Evolutionary conservation across 1,140 invertebrate species (phyloP).

Genomic region (Pseudomyrmex gracilis): DNA sequence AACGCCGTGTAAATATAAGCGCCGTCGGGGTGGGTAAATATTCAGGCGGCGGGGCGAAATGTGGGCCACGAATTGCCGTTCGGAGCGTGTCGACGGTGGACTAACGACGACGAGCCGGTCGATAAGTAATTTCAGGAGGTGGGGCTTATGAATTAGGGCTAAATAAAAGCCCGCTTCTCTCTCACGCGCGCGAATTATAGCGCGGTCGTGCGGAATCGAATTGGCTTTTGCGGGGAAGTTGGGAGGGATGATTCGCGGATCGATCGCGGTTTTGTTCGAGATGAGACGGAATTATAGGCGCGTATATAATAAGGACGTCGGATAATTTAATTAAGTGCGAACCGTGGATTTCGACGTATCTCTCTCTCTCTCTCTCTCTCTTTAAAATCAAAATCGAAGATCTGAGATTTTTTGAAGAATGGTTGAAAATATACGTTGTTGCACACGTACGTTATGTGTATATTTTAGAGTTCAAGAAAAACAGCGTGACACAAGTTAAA

Average conservation of each 20-base stretch:
- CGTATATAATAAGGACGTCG: not conserved
- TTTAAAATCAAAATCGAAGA: not conserved
- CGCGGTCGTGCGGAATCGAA: slow-evolving; percentile 24
- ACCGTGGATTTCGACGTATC: not conserved
- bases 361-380: too few relatives aligned
- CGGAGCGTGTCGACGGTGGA: not conserved
- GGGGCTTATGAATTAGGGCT: slow-evolving; percentile 37
- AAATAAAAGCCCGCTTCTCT: slow-evolving; percentile 24
- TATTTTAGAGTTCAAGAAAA: too few relatives aligned
- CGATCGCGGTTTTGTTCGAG: slow-evolving; percentile 45
- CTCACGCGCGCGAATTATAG: not conserved
- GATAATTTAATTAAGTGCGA: slow-evolving; percentile 34
- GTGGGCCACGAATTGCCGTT: slow-evolving; percentile 39
- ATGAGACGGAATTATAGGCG: slow-evolving; percentile 7
- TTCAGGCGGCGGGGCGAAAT: not conserved
- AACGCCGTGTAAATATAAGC: slow-evolving; percentile 24
- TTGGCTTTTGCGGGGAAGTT: slow-evolving; percentile 1
- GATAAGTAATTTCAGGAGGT: slow-evolving; percentile 35
- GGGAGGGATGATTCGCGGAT: not conserved
- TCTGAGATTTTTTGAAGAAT: too few relatives aligned
- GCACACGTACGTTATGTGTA: too few relatives aligned
- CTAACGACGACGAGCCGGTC: not conserved
- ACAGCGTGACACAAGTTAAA: too few relatives aligned
- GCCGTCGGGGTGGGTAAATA: not conserved
- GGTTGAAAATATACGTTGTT: too few relatives aligned